Base-by-base conservation (phyloP, 2,797 vertebrate species). In the Melanotaenia maccullochi region DNA sequence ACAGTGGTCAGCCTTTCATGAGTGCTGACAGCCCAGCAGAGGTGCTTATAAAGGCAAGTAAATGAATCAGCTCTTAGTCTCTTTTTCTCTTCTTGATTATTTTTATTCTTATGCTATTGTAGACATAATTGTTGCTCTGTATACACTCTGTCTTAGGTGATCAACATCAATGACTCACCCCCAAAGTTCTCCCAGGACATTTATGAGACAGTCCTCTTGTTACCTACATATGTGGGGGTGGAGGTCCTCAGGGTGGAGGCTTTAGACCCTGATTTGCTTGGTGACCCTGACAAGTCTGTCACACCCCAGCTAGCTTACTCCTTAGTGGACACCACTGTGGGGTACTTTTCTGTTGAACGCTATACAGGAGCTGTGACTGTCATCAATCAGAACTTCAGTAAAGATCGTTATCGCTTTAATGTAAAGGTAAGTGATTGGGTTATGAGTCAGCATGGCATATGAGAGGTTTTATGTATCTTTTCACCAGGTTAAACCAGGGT, bases 121-220 rank as follows among this genome's bases (percentile, higher is more conserved):
- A 25, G 40, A 49, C 22, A 6, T 61, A 54, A 60, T 74, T 82
- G 32, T 78, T 22, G 28, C 18, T 56, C 4, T 7, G 4, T 60
- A n/a, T 25, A 32, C 40, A 16, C 35, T 22, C 55, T 49, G 16
- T 72, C 22, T 33, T 44, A 94, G 93, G 90, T 99, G 66, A 89
- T 96, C 72, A 98, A 99, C 91, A 95, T 98, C 84, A 99, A 99
- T 57, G 98, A 99, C 85, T 98, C 97, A n/a, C 96, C 97, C 38
- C 98, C 98, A 1, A 94, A 95, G 84, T 97, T 99, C 87, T 94
- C 95, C 25, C 94, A 91, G 87, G 93, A 97, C 18, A 74, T 93
- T 0, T 99, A 98, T 0, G 97, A 99, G 77, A 85, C 95, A 0
- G 93, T 97, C 1, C 52, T 99, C 82, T 88, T 99, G 40, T 86